Evolutionary conservation across 2,888 invertebrate genomes (phyloP).

Genomic region (Epirrhoe alternata): DNA sequence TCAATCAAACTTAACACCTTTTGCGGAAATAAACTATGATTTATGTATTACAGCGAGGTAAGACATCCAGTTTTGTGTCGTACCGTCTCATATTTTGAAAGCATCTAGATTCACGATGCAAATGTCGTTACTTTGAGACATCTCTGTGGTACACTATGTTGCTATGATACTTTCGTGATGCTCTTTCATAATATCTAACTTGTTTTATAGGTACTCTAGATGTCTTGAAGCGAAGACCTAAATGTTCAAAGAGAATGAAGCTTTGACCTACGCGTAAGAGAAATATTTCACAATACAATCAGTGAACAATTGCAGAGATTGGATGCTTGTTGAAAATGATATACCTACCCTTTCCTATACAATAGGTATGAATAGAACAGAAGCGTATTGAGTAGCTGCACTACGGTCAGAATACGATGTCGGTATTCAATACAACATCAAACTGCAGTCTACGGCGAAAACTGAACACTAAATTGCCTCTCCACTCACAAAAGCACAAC

Average conservation of each 20-base stretch:
- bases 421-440: slow-evolving; percentile 47
- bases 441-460: slow-evolving; percentile 51
- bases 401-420: slow-evolving; percentile 44
- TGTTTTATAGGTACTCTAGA: background rate
- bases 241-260: background rate
- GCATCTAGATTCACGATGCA: background rate
- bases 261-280: background rate
- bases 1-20: too few species aligned
- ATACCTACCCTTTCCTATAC: background rate
- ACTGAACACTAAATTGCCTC: slow-evolving; percentile 46
- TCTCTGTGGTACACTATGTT: background rate
- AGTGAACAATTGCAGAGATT: background rate
- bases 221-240: background rate
- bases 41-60: background rate
- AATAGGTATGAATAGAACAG: slow-evolving; percentile 1
- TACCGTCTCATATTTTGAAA: background rate
- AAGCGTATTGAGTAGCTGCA: slow-evolving; percentile 35
- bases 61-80: background rate
- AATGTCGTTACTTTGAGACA: slow-evolving; percentile 10
- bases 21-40: background rate
- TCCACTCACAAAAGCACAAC: slow-evolving; percentile 37
- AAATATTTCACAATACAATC: background rate
- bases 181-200: background rate
- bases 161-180: slow-evolving; percentile 3
- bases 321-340: slow-evolving; percentile 14